Percentiles rank a stretch among this genome's conserved stretches.
phyloP scores from a whole-genome alignment of 1,140 invertebrate species.

The Orius laevigatus region DNA sequence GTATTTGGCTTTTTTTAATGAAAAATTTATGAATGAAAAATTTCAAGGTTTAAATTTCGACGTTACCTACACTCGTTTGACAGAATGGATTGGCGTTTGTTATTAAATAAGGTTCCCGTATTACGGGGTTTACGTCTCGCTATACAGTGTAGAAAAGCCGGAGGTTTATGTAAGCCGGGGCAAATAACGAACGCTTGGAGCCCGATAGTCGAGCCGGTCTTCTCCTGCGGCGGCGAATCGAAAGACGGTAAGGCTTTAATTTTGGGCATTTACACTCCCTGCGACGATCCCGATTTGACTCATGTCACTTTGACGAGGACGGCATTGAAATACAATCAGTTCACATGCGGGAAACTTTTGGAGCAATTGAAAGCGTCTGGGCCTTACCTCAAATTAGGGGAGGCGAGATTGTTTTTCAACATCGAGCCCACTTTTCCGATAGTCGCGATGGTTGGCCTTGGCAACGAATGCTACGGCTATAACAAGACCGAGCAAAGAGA shows the following conservation, averaged over 20 bases:
- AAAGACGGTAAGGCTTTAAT: constrained; percentile 13
- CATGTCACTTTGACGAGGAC: constrained; percentile 13
- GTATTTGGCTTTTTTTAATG: too few species aligned
- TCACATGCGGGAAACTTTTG: constrained; percentile 10
- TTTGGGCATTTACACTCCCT: constrained; percentile 1
- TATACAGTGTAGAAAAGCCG: too few species aligned
- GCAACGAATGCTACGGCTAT: constrained; percentile 36
- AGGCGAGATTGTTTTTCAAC: constrained; percentile 42
- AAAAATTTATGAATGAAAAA: too few species aligned
- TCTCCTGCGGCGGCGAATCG: constrained; percentile 6
- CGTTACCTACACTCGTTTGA: too few species aligned
- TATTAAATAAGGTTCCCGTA: too few species aligned
- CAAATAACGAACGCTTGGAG: constrained; percentile 2
- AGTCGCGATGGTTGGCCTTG: constrained; percentile 52
- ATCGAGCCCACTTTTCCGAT: constrained; percentile 39
- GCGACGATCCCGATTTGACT: neutral
- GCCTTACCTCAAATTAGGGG: constrained; percentile 32
- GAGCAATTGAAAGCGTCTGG: constrained; percentile 22
- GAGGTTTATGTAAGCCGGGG: neutral
- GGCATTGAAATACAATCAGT: constrained; percentile 13
- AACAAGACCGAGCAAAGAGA: constrained; percentile 48
- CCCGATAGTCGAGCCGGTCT: neutral
- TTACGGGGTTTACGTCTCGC: too few species aligned
- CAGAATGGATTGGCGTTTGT: too few species aligned
- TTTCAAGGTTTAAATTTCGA: too few species aligned